Evolutionary conservation across 2,797 vertebrate species (phyloP), one percentile per base, ranked within the genome.

Genomic region (Chloroceryle inda): DNA sequence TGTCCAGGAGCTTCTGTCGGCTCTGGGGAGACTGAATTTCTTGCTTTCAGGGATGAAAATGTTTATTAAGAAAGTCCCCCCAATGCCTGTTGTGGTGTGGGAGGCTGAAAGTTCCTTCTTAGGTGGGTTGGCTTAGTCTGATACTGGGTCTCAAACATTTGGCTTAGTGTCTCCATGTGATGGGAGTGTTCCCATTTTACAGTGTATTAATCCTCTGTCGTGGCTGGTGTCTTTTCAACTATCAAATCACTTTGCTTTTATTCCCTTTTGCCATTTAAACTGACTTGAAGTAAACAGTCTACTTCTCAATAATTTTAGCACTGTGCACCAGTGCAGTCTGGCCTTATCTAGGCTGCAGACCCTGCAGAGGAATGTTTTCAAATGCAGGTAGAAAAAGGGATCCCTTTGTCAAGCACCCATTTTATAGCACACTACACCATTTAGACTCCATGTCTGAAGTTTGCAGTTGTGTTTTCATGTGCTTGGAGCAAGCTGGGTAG

Each of bases 141-240:
- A 4, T 38, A 4, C 24, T 26, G 73, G 21, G 35, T 77, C 62
- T 74, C 38, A 76, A 88, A 47, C 68, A 19, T 6, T 33, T 2
- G 8, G 16, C 5, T 8, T 8, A 9, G 22, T 10, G 45, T 85
- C 50, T 61, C 29, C 11, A 0, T 64, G 52, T 22, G 35, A 33
- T 45, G 5, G 7, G 13, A 49, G 29, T 6, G 27, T 62, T 72
- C 19, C 20, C 6, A 31, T 62, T 64, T 45, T 45, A 4, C 73
- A 31, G 10, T 3, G 11, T 4, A 2, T 7, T 3, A 0, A 6
- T 40, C 55, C 52, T 24, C 13, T 77, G 0, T 13, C 2, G 1
- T 9, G 23, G 49, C 7, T 44, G 1, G 12, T 64, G 5, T 3
- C 33, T 84, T 63, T 78, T 17, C 31, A 81, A 0, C 23, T 38